phyloP scores from a whole-genome alignment of 1,140 invertebrate species.

The Drosophila auraria region DNA sequence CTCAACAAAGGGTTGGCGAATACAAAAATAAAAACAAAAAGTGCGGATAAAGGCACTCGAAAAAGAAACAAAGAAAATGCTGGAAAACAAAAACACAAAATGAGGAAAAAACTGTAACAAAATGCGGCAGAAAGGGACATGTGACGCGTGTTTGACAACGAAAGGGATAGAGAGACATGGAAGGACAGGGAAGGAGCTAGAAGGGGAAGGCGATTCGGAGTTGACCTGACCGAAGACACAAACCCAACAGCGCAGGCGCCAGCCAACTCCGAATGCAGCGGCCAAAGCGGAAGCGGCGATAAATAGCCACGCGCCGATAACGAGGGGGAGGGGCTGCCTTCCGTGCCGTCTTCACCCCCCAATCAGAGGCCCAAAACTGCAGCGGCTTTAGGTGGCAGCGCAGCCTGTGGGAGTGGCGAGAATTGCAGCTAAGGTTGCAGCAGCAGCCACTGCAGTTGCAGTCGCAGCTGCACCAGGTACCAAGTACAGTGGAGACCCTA shows the following conservation, averaged over 20 bases:
- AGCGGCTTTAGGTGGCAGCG: conserved; percentile 26
- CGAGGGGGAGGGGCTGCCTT: neutral
- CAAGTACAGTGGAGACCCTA: conserved; percentile 27
- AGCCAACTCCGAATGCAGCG: conserved; percentile 52
- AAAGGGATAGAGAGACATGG: neutral
- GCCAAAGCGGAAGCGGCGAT: conserved; percentile 41
- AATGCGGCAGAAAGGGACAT: conserved; percentile 1
- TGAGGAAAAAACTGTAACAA: conserved; percentile 4
- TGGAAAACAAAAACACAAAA: conserved; percentile 15
- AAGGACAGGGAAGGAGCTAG: neutral
- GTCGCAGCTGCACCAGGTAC: conserved; percentile 19
- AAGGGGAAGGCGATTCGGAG: conserved; percentile 3
- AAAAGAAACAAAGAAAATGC: conserved; percentile 34
- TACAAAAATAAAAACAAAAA: conserved; percentile 66
- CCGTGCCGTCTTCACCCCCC: neutral
- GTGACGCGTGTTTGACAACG: neutral
- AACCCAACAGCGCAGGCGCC: conserved; percentile 55
- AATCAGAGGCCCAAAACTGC: conserved; percentile 34
- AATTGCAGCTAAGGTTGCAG: conserved; percentile 11
- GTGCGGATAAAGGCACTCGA: conserved; percentile 33
- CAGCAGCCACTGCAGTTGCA: conserved; percentile 4
- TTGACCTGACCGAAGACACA: conserved; percentile 24
- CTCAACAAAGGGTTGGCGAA: conserved; percentile 58
- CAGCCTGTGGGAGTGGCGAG: conserved; percentile 61
- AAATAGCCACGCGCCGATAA: conserved; percentile 31